These are phyloP conservation scores for Acholoe squamosa DNA, from an alignment of 2,888 invertebrate species.

Conservation along the genomic window DNA sequence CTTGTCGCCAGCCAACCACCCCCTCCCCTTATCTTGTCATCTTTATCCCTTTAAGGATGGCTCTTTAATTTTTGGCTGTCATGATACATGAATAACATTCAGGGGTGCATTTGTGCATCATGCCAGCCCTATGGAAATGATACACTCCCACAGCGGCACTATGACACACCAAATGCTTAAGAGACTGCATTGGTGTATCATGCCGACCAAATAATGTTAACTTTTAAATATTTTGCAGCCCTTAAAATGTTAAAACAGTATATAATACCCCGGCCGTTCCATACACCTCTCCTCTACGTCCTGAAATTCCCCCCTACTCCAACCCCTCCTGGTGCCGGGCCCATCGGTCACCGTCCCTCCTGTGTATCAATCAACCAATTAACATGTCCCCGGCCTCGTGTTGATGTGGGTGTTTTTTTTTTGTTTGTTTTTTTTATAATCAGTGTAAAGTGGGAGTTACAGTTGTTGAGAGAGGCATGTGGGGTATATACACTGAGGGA, in stretches of 20 bases:
- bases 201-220: too few relatives aligned
- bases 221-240: too few relatives aligned
- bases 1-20: neutral
- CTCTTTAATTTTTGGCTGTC: too few relatives aligned
- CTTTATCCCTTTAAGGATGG: neutral
- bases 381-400: neutral
- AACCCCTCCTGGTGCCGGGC: neutral
- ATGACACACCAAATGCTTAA: too few relatives aligned
- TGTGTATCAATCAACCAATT: neutral
- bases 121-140: too few relatives aligned
- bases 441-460: neutral
- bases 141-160: too few relatives aligned
- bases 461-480: neutral
- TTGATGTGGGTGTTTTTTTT: neutral
- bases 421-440: neutral
- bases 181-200: too few relatives aligned
- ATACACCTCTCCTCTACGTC: neutral
- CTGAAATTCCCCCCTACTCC: neutral
- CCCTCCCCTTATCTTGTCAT: slow-evolving; percentile 31
- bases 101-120: too few relatives aligned
- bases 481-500: neutral
- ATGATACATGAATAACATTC: too few relatives aligned
- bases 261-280: neutral
- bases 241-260: too few relatives aligned
- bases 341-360: slow-evolving; percentile 8